phyloP scores from a whole-genome alignment of 2,888 invertebrate genomes.

The Myopa tessellatipennis region DNA sequence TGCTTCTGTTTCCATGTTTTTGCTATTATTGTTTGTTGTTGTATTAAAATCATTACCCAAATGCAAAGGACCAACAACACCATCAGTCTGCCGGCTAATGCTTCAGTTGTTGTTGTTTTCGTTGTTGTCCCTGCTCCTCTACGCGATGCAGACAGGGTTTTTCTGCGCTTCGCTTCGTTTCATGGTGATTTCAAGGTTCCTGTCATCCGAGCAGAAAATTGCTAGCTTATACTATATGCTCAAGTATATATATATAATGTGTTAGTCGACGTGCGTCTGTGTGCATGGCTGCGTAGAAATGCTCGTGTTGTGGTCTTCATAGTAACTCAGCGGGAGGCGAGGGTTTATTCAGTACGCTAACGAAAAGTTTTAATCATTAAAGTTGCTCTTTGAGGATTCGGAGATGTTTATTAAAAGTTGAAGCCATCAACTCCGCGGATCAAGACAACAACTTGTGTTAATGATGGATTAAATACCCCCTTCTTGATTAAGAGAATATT shows the following conservation, averaged over 20 bases:
- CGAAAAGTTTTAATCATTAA: neutral
- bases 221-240: neutral
- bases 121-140: neutral
- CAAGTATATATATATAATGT: neutral
- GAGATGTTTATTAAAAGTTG: neutral
- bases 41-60: neutral
- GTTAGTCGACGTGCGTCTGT: neutral
- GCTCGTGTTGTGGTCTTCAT: too few species aligned
- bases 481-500: too few species aligned
- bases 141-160: neutral
- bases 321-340: too few species aligned
- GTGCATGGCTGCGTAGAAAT: neutral
- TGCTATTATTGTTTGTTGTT: slow-evolving; percentile 13
- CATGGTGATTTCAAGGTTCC: neutral
- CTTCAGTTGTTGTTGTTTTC: neutral
- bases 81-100: neutral
- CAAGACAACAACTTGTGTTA: too few species aligned
- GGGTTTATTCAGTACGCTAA: neutral
- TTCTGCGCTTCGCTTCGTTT: neutral
- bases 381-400: neutral
- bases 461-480: too few species aligned
- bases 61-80: neutral
- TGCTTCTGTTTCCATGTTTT: neutral
- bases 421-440: neutral
- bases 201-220: neutral